These are phyloP conservation scores for Acanthornis magna DNA, from an alignment of 2,797 vertebrate species.

Conservation along the genomic window DNA sequence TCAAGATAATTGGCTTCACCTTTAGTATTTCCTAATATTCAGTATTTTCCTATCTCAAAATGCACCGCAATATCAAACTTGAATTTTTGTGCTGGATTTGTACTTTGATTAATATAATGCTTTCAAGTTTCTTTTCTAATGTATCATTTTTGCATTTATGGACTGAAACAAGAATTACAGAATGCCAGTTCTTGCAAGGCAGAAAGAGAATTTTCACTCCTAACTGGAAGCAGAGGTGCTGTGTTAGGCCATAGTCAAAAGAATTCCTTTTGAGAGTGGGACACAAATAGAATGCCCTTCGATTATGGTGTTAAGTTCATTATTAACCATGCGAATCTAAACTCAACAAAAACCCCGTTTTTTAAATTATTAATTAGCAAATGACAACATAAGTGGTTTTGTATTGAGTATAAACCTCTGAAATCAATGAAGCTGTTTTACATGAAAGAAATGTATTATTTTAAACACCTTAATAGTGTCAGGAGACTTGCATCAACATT, in stretches of 20 bases:
- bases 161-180: neutral
- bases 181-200: neutral
- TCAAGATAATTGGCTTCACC: neutral
- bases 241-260: accelerated
- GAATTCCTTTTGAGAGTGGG: neutral
- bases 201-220: neutral
- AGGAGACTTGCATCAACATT: neutral
- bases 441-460: conserved; percentile 64
- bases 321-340: conserved; percentile 72
- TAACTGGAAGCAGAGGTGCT: neutral
- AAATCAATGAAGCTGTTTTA: conserved; percentile 73
- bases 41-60: neutral
- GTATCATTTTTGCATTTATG: neutral
- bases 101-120: neutral
- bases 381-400: conserved; percentile 79
- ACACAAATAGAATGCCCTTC: conserved; percentile 60
- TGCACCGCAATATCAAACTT: neutral
- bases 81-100: neutral
- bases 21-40: neutral
- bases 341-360: conserved; percentile 71
- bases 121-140: neutral
- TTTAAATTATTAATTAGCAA: conserved; percentile 82
- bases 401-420: conserved; percentile 74
- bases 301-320: conserved; percentile 60
- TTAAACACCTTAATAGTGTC: conserved; percentile 35